Evolutionary conservation across 2,888 invertebrate genomes (phyloP).

Genomic region (Habroteleia sp.): DNA sequence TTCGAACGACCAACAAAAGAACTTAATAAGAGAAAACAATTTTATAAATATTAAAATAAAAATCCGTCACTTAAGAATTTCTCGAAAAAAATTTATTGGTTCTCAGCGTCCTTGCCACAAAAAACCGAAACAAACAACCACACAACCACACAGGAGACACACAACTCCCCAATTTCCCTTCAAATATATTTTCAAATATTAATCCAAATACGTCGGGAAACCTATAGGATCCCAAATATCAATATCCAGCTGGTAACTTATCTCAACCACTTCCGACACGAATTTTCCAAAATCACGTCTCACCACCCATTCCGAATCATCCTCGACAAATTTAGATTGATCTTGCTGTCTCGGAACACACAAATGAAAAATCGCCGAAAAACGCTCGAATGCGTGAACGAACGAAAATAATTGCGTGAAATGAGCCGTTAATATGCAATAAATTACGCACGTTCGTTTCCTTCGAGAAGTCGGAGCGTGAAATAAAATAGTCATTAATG

Average conservation of each 20-base stretch:
- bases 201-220: too few relatives aligned
- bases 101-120: too few relatives aligned
- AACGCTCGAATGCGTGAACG: conserved; percentile 25
- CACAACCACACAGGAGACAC: too few relatives aligned
- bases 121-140: too few relatives aligned
- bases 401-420: conserved; percentile 61
- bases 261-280: conserved; percentile 16
- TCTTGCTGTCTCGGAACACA: conserved; percentile 18
- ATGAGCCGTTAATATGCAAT: conserved; percentile 64
- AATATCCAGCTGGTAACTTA: conserved; percentile 13
- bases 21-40: too few relatives aligned
- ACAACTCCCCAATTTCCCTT: background rate
- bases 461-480: conserved; percentile 59
- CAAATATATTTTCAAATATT: too few relatives aligned
- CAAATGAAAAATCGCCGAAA: conserved; percentile 46
- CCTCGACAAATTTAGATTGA: conserved; percentile 54
- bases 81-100: too few relatives aligned
- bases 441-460: conserved; percentile 57
- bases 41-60: too few relatives aligned
- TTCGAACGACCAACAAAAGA: too few relatives aligned
- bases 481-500: conserved; percentile 67
- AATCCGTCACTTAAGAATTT: too few relatives aligned
- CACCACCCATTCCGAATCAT: conserved; percentile 11
- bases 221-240: background rate
- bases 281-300: conserved; percentile 9